These are phyloP conservation scores for Percina caprodes DNA, from an alignment of 2,113 vertebrate genomes.

Conservation along the genomic window DNA sequence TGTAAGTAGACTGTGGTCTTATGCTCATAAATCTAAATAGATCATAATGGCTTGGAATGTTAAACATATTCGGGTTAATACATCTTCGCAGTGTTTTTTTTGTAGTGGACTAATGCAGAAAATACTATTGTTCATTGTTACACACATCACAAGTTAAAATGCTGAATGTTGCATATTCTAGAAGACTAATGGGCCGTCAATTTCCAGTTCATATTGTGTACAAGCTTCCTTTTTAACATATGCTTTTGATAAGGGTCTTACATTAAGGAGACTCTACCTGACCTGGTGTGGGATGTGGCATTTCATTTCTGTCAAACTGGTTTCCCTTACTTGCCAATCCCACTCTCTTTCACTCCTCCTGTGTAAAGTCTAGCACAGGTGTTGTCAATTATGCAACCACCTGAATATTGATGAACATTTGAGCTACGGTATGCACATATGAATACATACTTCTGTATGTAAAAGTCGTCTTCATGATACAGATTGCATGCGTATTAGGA, in stretches of 20 bases:
- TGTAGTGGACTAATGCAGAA: neutral
- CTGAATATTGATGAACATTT: slow-evolving; percentile 76
- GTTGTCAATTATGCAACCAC: slow-evolving; percentile 70
- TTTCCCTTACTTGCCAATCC: slow-evolving; percentile 46
- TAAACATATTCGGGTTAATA: neutral
- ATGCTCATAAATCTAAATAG: slow-evolving; percentile 12
- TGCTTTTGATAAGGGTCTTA: neutral
- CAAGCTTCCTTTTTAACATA: neutral
- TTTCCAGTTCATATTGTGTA: slow-evolving; percentile 1
- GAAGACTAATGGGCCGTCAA: neutral
- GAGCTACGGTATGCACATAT: slow-evolving; percentile 49
- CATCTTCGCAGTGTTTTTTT: neutral
- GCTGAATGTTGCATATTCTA: slow-evolving; percentile 10
- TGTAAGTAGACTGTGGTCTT: slow-evolving; percentile 17
- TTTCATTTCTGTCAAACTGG: slow-evolving; percentile 47
- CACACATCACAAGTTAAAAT: neutral
- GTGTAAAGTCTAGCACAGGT: slow-evolving; percentile 53
- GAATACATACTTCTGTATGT: slow-evolving; percentile 34
- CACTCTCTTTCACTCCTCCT: slow-evolving; percentile 43
- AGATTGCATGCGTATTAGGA: slow-evolving; percentile 7
- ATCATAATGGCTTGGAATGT: slow-evolving; percentile 25
- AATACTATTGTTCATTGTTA: neutral
- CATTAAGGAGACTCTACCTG: neutral
- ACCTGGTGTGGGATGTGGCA: neutral
- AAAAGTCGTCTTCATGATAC: slow-evolving; percentile 22